Evolutionary conservation across 2,888 invertebrate genomes (phyloP), one percentile per base, ranked within the genome.

Genomic region (Desoria tigrina): DNA sequence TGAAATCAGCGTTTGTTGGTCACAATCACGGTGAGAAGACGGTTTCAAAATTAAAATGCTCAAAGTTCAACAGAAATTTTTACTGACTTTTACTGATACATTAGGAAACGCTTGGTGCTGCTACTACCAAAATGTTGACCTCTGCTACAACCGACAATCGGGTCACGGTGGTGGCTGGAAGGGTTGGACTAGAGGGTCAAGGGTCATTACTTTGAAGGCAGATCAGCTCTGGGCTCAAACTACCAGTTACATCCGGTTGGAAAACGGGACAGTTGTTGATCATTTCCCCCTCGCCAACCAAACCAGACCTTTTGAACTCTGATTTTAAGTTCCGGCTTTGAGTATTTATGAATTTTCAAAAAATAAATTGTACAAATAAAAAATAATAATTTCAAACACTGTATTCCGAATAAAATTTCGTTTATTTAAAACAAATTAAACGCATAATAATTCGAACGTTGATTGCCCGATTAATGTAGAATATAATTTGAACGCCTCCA

Each of bases 41-140:
- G 18, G 9, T 2, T n/a, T 39, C 26, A 11, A 9, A 28, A 28
- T 9, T 26, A 26, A 18, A 27, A 28, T 55, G 2, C 9, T 32
- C 16, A 37, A 18, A 56, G 27, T 16, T 16, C 21, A 54, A 51
- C 7, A 39, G 16, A 39, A n/a, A n/a, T n/a, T n/a, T n/a, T n/a
- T n/a, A n/a, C n/a, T 7, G 55, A 55, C 9, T 27, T 53, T 6
- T 24, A 24, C 26, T 32, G 2, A 18, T 18, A 14, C 7, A 16
- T 53, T 28, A 71, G 68, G 69, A 39, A 72, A 72, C 42, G 72
- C 66, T 21, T 72, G 72, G 72, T 72, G 72, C 42, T 72, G 72
- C 61, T 61, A 70, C 55, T 72, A 66, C 55, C 32, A 54, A 28
- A 62, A 42, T 1, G 42, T 72, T 27, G 49, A 50, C 6, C 37